phyloP scores from a whole-genome alignment of 2,888 invertebrate species.

The Ditylenchus weischeri region DNA sequence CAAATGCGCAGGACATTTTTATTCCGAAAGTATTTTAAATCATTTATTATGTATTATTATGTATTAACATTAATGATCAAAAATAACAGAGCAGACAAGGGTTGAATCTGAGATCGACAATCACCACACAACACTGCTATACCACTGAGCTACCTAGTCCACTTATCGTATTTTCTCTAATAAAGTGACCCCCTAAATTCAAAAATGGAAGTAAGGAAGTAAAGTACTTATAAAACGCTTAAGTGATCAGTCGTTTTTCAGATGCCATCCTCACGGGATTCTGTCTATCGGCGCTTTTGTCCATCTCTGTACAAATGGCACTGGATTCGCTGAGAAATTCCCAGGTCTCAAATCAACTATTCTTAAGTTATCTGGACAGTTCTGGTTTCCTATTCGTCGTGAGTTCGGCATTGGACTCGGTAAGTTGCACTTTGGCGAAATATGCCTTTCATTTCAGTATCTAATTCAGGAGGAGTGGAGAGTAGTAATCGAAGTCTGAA shows the following conservation, averaged over 20 bases:
- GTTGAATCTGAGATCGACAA: no score
- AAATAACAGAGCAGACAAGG: no score
- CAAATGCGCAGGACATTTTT: no score
- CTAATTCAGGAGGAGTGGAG: constrained; percentile 29
- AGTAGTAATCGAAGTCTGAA: constrained; percentile 49
- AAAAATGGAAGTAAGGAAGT: no score
- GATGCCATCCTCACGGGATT: constrained; percentile 84
- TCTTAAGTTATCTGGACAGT: constrained; percentile 74
- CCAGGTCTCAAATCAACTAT: constrained; percentile 63
- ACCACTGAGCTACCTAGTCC: no score
- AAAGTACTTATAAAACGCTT: neutral
- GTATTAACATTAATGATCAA: no score
- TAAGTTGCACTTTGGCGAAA: neutral
- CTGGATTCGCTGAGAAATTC: constrained; percentile 59
- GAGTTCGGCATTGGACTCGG: constrained; percentile 63
- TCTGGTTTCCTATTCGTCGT: constrained; percentile 71
- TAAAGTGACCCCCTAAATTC: no score
- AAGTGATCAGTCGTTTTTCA: neutral
- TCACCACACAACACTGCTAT: no score
- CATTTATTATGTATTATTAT: no score
- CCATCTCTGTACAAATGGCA: constrained; percentile 72
- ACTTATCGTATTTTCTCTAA: no score
- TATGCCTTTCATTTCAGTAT: neutral
- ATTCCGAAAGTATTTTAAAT: no score
- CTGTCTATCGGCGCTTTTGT: constrained; percentile 78